These are phyloP conservation scores for Boloria selene DNA, from an alignment of 2,888 invertebrate species.

Conservation along the genomic window DNA sequence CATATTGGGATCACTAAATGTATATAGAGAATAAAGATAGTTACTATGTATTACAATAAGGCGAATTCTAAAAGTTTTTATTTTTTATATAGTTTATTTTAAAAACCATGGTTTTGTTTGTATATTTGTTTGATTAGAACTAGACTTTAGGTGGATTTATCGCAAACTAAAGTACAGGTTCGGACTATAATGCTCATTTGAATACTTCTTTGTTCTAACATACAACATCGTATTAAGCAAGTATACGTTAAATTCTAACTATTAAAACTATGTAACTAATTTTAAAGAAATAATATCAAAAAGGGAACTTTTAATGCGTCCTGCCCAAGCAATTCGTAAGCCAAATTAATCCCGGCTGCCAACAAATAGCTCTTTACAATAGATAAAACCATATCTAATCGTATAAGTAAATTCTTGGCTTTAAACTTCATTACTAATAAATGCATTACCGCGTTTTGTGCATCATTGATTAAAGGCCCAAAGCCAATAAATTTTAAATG, in stretches of 20 bases:
- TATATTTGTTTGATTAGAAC: too few relatives aligned
- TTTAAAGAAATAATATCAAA: background rate
- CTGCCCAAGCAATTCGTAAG: background rate
- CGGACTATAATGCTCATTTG: too few relatives aligned
- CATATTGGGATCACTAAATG: background rate
- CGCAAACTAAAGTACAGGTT: too few relatives aligned
- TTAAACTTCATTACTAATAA: conserved; percentile 30
- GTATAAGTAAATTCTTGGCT: conserved; percentile 39
- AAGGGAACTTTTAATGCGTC: background rate
- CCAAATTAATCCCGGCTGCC: conserved; percentile 30
- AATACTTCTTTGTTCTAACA: too few relatives aligned
- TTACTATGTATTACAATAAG: too few relatives aligned
- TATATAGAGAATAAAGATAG: background rate
- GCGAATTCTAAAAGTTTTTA: too few relatives aligned
- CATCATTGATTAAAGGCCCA: conserved; percentile 26
- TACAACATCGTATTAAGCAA: too few relatives aligned
- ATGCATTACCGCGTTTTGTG: conserved; percentile 26
- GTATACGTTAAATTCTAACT: too few relatives aligned
- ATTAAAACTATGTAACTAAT: background rate
- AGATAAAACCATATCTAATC: conserved; percentile 35
- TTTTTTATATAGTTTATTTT: too few relatives aligned
- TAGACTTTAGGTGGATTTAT: too few relatives aligned
- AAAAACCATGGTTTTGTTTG: too few relatives aligned
- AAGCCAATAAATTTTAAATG: conserved; percentile 22
- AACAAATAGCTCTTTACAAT: conserved; percentile 28